phyloP scores from a whole-genome alignment of 1,140 invertebrate genomes.

The Pogonomyrmex barbatus region DNA sequence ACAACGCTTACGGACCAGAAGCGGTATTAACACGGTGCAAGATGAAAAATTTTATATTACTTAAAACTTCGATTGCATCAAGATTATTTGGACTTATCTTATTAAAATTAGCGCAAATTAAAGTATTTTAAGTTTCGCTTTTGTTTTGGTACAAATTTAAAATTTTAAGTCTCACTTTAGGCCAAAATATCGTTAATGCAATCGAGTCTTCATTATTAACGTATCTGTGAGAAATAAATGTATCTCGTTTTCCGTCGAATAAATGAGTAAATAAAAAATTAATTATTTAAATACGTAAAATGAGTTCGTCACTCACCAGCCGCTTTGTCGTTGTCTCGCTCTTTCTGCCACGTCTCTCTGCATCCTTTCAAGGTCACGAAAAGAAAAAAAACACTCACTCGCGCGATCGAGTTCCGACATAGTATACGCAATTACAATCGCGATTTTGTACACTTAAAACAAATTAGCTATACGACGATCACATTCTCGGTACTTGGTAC shows the following conservation, averaged over 20 bases:
- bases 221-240: background rate
- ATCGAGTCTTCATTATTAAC: too few species aligned
- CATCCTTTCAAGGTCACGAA: background rate
- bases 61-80: background rate
- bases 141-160: too few species aligned
- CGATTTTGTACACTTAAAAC: too few species aligned
- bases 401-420: too few species aligned
- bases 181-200: too few species aligned
- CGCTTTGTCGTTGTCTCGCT: background rate
- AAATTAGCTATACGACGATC: background rate
- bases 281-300: background rate
- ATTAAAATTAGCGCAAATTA: too few species aligned
- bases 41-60: background rate
- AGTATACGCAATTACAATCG: background rate
- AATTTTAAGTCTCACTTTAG: too few species aligned
- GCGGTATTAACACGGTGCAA: background rate
- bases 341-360: background rate
- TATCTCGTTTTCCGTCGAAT: background rate
- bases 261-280: background rate
- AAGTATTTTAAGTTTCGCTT: too few species aligned
- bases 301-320: constrained; percentile 3
- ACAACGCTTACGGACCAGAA: background rate
- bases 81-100: too few species aligned
- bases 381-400: too few species aligned
- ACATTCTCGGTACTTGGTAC: background rate